Percentiles rank a stretch among this genome's conserved stretches.
phyloP scores from a whole-genome alignment of 2,113 vertebrate species.

The Tursiops truncatus region DNA sequence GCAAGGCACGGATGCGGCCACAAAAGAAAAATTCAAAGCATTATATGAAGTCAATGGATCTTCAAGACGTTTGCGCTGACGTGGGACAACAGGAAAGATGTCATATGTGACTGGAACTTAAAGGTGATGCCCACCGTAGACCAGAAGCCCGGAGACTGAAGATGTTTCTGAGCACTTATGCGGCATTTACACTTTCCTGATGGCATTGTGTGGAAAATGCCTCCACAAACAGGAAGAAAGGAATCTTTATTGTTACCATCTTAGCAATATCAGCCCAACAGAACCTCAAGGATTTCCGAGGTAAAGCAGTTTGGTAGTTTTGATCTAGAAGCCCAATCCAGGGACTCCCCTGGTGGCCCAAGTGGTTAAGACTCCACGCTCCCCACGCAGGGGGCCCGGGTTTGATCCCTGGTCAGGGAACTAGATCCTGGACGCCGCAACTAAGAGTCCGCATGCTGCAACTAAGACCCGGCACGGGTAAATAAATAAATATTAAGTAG shows the following conservation, averaged over 20 bases:
- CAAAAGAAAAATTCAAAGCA: neutral
- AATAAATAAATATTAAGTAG: no score
- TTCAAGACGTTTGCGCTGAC: neutral
- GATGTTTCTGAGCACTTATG: neutral
- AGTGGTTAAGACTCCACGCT: no score
- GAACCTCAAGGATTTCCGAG: conserved; percentile 47
- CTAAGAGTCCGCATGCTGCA: no score
- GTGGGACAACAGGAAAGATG: neutral
- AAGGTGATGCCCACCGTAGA: neutral
- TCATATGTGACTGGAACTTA: neutral
- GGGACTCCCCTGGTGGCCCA: no score
- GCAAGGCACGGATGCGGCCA: no score
- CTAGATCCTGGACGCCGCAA: no score
- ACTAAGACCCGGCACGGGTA: no score
- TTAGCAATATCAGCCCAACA: conserved; percentile 16
- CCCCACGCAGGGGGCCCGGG: no score
- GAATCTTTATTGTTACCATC: conserved; percentile 38
- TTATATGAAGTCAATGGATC: neutral
- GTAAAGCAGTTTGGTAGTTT: conserved; percentile 48
- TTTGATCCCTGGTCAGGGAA: no score
- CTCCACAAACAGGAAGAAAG: conserved; percentile 2
- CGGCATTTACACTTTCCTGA: conserved; percentile 29
- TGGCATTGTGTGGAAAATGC: conserved; percentile 9
- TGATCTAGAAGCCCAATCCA: conserved; percentile 55
- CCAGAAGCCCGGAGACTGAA: neutral